These are phyloP conservation scores for Helicoverpa armigera DNA, from an alignment of 1,140 invertebrate species.

Conservation along the genomic window DNA sequence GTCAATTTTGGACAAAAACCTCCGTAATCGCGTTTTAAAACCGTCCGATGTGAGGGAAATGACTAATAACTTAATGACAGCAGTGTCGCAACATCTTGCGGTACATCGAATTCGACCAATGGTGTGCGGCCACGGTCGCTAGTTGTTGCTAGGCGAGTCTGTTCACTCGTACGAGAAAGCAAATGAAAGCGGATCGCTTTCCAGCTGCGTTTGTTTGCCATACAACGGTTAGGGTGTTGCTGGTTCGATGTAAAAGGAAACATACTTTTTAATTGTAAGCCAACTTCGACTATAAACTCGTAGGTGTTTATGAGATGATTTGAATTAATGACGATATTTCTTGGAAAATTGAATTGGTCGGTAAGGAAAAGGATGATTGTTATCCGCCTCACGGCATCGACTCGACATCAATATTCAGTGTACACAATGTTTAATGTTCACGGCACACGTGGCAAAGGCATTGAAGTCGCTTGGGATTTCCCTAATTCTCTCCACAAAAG, in stretches of 20 bases:
- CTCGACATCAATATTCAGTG: conserved; percentile 19
- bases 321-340: not conserved
- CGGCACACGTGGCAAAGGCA: conserved; percentile 19
- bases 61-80: conserved; percentile 43
- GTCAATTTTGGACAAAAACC: not conserved
- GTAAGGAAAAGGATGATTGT: conserved; percentile 20
- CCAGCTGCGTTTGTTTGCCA: conserved; percentile 48
- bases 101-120: conserved; percentile 43
- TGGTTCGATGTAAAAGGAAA: not conserved
- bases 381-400: conserved; percentile 3
- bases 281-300: too few species aligned
- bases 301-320: too few species aligned
- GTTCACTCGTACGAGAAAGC: conserved; percentile 58
- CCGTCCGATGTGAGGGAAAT: conserved; percentile 35
- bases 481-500: conserved; percentile 4
- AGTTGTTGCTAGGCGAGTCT: conserved; percentile 53
- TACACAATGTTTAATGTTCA: conserved; percentile 21
- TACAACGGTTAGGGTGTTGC: not conserved
- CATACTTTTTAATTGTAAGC: not conserved
- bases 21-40: conserved; percentile 29
- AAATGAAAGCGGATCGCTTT: conserved; percentile 62
- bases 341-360: not conserved
- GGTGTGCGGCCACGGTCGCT: conserved; percentile 44
- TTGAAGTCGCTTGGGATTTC: conserved; percentile 30
- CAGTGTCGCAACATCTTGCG: conserved; percentile 21